phyloP scores from a whole-genome alignment of 1,140 invertebrate genomes.

The Pectinophora gossypiella region DNA sequence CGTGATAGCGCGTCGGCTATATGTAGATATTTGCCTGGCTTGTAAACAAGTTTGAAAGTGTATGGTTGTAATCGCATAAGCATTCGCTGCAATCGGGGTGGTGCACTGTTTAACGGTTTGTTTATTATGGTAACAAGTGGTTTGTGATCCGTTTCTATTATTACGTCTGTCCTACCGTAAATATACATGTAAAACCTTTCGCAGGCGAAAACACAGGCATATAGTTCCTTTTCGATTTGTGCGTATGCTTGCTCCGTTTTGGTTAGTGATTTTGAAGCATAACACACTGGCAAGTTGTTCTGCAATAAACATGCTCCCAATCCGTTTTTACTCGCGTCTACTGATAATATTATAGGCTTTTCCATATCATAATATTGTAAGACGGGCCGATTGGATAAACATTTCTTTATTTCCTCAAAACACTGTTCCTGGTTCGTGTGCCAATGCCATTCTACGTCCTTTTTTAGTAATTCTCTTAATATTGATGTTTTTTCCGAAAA shows the following conservation, averaged over 20 bases:
- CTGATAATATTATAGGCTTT: neutral
- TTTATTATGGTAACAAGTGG: constrained; percentile 7
- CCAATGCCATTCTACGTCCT: neutral
- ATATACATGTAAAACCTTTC: too few relatives aligned
- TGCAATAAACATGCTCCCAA: neutral
- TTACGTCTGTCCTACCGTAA: too few relatives aligned
- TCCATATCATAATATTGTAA: neutral
- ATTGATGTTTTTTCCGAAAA: neutral
- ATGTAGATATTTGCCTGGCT: constrained; percentile 14
- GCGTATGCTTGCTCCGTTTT: neutral
- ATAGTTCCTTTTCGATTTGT: neutral
- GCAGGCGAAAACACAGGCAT: neutral
- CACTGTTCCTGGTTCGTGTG: neutral
- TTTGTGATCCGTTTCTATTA: too few relatives aligned
- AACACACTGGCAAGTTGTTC: neutral
- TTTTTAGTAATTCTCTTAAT: neutral
- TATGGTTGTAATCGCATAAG: constrained; percentile 9
- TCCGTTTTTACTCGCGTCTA: too few relatives aligned
- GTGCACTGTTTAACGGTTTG: constrained; percentile 10
- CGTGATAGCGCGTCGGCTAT: constrained; percentile 7
- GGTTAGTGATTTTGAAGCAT: neutral
- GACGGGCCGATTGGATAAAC: neutral
- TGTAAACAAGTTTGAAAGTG: constrained; percentile 9
- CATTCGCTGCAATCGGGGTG: constrained; percentile 13
- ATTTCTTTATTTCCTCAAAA: neutral